Evolutionary conservation across 2,888 invertebrate genomes (phyloP).

Genomic region (Aphidoletes aphidimyza): DNA sequence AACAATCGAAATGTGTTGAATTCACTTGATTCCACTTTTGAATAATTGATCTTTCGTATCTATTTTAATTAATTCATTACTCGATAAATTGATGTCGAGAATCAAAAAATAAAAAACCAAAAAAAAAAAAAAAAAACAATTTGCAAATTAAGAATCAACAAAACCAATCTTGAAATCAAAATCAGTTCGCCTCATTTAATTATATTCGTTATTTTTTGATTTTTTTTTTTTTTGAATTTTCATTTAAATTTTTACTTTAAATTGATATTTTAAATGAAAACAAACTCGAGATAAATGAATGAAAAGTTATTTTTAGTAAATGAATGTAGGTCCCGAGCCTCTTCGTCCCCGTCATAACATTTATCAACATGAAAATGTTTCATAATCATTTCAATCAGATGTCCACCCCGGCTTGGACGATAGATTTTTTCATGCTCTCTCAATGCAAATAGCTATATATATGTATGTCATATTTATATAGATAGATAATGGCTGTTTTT

Average conservation of each 20-base stretch:
- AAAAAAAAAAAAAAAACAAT: neutral
- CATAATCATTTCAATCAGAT: neutral
- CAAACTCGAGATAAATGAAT: too few species aligned
- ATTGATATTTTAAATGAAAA: too few species aligned
- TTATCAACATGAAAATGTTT: neutral
- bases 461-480: neutral
- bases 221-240: too few species aligned
- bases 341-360: neutral
- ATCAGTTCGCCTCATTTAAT: too few species aligned
- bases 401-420: neutral
- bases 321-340: too few species aligned
- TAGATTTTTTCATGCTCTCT: constrained; percentile 41
- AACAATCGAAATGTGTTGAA: too few species aligned
- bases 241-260: too few species aligned
- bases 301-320: too few species aligned
- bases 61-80: neutral
- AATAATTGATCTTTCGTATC: too few species aligned
- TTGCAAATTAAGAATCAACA: neutral
- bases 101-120: neutral
- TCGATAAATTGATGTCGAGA: neutral
- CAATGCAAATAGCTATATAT: neutral
- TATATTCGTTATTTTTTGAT: too few species aligned
- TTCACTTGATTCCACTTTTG: too few species aligned
- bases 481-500: constrained; percentile 15
- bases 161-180: too few species aligned